These are phyloP conservation scores for Pseudococcus longispinus DNA, from an alignment of 2,888 invertebrate genomes.

Conservation along the genomic window DNA sequence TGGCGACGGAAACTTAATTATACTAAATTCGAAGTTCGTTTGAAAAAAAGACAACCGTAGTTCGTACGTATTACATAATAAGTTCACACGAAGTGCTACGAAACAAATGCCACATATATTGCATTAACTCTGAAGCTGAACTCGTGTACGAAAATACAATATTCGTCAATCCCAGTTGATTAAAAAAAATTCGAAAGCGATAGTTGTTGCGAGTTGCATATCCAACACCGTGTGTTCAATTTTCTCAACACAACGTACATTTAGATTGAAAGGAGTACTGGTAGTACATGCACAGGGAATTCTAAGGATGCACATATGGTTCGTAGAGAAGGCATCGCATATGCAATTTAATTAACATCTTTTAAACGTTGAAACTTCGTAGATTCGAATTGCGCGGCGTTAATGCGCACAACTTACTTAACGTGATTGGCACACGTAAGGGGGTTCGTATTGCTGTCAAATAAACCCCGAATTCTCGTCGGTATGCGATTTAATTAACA, in stretches of 20 bases:
- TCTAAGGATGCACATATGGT: neutral
- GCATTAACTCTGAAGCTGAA: too few relatives aligned
- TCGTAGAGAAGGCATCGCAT: neutral
- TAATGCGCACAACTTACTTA: constrained; percentile 12
- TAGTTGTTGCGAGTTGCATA: neutral
- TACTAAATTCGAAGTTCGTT: too few relatives aligned
- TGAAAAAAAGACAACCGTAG: too few relatives aligned
- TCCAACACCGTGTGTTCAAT: neutral
- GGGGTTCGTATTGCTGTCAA: neutral
- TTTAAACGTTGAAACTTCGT: constrained; percentile 12
- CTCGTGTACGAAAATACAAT: neutral
- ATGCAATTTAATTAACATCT: constrained; percentile 28
- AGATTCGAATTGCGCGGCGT: neutral
- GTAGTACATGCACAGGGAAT: too few relatives aligned
- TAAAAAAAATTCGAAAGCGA: neutral
- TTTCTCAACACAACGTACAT: too few relatives aligned
- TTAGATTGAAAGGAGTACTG: too few relatives aligned
- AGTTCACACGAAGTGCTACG: too few relatives aligned
- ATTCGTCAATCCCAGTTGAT: too few relatives aligned
- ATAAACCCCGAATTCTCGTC: neutral
- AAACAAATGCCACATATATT: too few relatives aligned
- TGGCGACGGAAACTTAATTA: too few relatives aligned
- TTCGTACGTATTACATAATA: too few relatives aligned
- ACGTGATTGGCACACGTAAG: neutral
- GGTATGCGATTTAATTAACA: neutral